phyloP scores from a whole-genome alignment of 1,140 invertebrate species.

The Bombus waltoni region DNA sequence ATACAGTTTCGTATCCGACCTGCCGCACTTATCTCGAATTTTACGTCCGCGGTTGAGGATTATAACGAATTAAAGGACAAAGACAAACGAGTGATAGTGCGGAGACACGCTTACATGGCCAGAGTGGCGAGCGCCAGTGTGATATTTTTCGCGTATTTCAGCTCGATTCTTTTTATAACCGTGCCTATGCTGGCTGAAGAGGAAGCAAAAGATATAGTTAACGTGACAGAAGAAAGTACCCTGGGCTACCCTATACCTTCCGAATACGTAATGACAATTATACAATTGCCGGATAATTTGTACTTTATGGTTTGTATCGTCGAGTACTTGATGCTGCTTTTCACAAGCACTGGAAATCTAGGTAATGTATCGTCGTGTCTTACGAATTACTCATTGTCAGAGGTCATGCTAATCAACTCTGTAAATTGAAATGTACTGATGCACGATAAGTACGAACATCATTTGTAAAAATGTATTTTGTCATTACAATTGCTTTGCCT shows the following conservation, averaged over 20 bases:
- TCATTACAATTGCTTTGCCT: no score
- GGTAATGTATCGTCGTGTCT: constrained; percentile 29
- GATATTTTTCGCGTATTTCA: constrained; percentile 36
- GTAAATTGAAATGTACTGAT: no score
- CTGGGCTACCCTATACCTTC: constrained; percentile 31
- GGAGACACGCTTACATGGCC: constrained; percentile 31
- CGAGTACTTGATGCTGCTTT: background rate
- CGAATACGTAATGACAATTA: background rate
- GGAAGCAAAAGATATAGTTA: background rate
- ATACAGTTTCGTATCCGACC: constrained; percentile 17
- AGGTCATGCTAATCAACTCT: background rate
- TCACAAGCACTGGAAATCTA: constrained; percentile 25
- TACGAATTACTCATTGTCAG: no score
- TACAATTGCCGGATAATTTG: constrained; percentile 1
- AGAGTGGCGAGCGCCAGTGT: constrained; percentile 1
- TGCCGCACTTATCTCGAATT: constrained; percentile 27
- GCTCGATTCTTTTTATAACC: background rate
- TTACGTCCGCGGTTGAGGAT: constrained; percentile 36
- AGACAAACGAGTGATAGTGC: constrained; percentile 18
- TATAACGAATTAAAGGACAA: constrained; percentile 22
- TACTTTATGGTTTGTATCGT: background rate
- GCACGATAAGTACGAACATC: no score
- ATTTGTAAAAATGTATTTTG: no score
- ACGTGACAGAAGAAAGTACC: background rate
- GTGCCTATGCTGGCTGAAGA: constrained; percentile 12